phyloP scores from a whole-genome alignment of 2,113 vertebrate genomes.

The Rutilus rutilus region DNA sequence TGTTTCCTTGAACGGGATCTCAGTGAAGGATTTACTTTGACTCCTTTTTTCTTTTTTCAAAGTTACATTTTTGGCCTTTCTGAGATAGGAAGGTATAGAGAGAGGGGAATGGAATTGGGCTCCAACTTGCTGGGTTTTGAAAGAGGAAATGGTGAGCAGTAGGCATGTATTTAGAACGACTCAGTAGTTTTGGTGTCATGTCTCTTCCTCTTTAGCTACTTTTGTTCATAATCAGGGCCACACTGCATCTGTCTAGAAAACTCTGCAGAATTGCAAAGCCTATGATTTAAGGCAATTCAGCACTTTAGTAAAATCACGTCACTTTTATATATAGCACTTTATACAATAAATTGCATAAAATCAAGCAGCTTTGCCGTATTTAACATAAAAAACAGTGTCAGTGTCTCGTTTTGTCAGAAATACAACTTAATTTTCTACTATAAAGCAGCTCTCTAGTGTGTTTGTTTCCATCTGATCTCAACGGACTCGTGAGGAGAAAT shows the following conservation, averaged over 20 bases:
- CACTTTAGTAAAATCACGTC: too few relatives aligned
- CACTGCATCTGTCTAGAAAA: background rate
- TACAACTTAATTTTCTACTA: too few relatives aligned
- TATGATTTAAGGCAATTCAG: background rate
- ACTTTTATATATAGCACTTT: too few relatives aligned
- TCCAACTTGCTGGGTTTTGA: constrained; percentile 26
- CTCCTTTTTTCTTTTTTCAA: background rate
- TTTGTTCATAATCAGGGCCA: background rate
- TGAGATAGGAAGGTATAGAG: background rate
- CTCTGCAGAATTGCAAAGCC: background rate
- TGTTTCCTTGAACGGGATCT: too few relatives aligned
- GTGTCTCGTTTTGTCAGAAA: too few relatives aligned
- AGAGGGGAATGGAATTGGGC: background rate
- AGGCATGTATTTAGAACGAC: constrained; percentile 1
- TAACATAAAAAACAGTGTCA: too few relatives aligned
- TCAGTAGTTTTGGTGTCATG: background rate
- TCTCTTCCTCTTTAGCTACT: constrained; percentile 8
- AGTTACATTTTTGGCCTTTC: background rate
- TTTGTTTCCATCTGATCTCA: too few relatives aligned
- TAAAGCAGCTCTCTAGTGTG: too few relatives aligned
- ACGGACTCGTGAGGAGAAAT: too few relatives aligned
- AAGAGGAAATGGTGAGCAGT: constrained; percentile 21
- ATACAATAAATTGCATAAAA: too few relatives aligned
- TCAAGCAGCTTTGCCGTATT: too few relatives aligned
- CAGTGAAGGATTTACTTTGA: background rate